Evolutionary conservation across 1,140 invertebrate species (phyloP).

Genomic region (Plodia interpunctella): DNA sequence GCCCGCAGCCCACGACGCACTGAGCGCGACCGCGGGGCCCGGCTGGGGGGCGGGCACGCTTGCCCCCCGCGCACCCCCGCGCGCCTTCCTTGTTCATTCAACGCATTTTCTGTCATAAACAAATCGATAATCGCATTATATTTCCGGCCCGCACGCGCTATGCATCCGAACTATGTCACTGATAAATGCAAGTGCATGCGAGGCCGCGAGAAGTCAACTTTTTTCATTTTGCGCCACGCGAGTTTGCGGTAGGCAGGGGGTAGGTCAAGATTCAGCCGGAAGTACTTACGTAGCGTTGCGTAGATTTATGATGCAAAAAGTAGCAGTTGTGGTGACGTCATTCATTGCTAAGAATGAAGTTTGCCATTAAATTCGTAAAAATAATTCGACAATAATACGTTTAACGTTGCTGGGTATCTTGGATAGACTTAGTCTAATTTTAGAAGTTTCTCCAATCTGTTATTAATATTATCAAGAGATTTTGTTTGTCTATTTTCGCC

Average conservation of each 20-base stretch:
- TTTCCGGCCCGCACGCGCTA: slow-evolving; percentile 65
- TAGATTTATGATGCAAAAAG: not conserved
- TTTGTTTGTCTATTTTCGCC: no score
- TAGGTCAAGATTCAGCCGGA: slow-evolving; percentile 1
- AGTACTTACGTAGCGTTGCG: not conserved
- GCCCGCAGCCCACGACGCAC: slow-evolving; percentile 67
- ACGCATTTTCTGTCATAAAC: slow-evolving; percentile 74
- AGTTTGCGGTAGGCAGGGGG: not conserved
- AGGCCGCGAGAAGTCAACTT: no score
- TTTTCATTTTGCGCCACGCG: not conserved
- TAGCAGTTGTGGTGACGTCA: no score
- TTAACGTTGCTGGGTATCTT: no score
- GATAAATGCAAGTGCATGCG: slow-evolving; percentile 2
- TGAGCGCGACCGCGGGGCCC: slow-evolving; percentile 34
- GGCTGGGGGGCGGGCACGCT: not conserved
- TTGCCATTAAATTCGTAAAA: no score
- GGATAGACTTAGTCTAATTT: no score
- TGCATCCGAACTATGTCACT: slow-evolving; percentile 55
- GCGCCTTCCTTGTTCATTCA: slow-evolving; percentile 61
- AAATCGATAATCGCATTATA: slow-evolving; percentile 75
- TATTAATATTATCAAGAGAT: no score
- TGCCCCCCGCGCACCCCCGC: slow-evolving; percentile 22
- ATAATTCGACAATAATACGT: no score
- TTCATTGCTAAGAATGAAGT: no score
- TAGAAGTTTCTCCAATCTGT: no score